Conservation (phyloP, 2,888 invertebrate species). For the Pachydiplax longipennis region DNA sequence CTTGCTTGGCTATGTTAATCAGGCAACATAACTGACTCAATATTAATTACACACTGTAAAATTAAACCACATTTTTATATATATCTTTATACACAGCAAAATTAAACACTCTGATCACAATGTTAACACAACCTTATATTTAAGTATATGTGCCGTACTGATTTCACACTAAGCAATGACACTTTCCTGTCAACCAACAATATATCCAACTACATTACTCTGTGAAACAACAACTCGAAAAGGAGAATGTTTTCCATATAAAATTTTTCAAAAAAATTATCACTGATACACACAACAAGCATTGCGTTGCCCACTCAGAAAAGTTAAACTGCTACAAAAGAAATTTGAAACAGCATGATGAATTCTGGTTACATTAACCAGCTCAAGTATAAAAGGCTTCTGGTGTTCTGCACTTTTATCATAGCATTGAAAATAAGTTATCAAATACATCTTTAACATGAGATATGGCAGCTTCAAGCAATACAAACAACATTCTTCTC, state of each 20-base stretch:
- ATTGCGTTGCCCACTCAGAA: not conserved
- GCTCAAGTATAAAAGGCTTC: not conserved
- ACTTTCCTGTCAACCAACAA: not conserved
- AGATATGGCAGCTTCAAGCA: not conserved
- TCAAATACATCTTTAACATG: not conserved
- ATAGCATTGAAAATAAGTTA: not conserved
- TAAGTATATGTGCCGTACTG: slow-evolving; percentile 17
- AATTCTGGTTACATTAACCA: not conserved
- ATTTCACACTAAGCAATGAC: not conserved
- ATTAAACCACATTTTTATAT: slow-evolving; percentile 9
- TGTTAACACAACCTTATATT: not conserved
- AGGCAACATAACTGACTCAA: no score
- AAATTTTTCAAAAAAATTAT: not conserved
- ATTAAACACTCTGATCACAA: slow-evolving; percentile 2
- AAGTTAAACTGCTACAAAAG: not conserved
- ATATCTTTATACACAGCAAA: not conserved
- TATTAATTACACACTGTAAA: no score
- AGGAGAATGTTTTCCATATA: not conserved
- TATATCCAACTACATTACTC: not conserved
- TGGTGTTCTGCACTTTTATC: not conserved
- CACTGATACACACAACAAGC: not conserved
- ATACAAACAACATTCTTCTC: not conserved
- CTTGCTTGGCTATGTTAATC: no score
- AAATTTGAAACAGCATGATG: not conserved
- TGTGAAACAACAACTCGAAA: not conserved